Evolutionary conservation across 2,113 vertebrate genomes (phyloP), one percentile per base, ranked within the genome.

Genomic region (Clarias macrocephalus): DNA sequence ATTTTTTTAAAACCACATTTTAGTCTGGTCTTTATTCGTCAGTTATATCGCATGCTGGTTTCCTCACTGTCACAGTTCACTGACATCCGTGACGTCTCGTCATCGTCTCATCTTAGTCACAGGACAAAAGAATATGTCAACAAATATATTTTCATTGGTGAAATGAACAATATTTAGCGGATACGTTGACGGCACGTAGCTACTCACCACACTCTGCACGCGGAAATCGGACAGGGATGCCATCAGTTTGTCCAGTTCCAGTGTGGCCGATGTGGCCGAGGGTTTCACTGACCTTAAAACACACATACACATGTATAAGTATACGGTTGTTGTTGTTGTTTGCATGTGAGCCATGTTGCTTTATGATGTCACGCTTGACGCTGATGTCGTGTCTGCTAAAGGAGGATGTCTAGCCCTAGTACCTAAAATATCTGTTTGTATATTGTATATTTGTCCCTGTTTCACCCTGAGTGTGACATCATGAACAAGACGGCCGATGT

Each of bases 231-330:
- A 98, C 85, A 98, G 94, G 0, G 97, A 98, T 0, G 97, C 97
- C 97, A 98, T 98, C 77, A 98, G 93, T 89, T 96, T 97, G 88
- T 98, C 97, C 92, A 98, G 88, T 92, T 98, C 97, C 91, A 96
- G 90, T 15, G 97, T 98, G 62, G 97, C 97, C 0, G 97, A 97
- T 9, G 97, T 97, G n/a, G 97, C 97, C 0, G 96, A 96, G 1
- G 95, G 95, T 84, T 96, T 96, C 0, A 91, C 94, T 1, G 94
- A 92, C 66, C 96, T 96, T 72, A 8, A 91, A 89, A 8, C 77
- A 86, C 63, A 70, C 11, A 83, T n/a, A 66, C 19, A 48, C 28
- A 48, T 12, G 48, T 16, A 77, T 48, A 48, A 48, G 48, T 42
- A 42, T 42, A 42, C 42, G 42, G 42, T 42, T 42, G 42, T 42